Evolutionary conservation across 1,140 invertebrate species (phyloP).

Genomic region (Eurosta solidaginis): DNA sequence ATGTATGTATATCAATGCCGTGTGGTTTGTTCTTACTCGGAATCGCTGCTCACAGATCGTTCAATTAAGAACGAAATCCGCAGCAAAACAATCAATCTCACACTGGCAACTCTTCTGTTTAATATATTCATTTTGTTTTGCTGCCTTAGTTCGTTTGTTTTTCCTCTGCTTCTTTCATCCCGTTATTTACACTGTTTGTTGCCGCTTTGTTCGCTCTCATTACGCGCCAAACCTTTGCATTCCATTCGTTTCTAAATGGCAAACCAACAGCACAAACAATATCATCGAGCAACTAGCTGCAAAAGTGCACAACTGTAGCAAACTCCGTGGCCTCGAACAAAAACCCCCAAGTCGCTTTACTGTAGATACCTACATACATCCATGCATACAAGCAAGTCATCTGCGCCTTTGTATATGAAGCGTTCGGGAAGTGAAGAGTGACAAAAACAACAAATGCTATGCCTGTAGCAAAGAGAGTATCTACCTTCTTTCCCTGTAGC

Average conservation of each 20-base stretch:
- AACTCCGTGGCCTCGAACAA: too few relatives aligned
- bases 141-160: background rate
- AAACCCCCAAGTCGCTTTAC: background rate
- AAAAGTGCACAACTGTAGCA: constrained; percentile 17
- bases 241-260: background rate
- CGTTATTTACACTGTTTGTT: background rate
- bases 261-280: background rate
- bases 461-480: background rate
- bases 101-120: background rate
- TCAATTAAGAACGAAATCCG: background rate
- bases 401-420: too few relatives aligned
- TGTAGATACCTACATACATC: too few relatives aligned
- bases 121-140: constrained; percentile 6
- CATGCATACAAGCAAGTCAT: background rate
- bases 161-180: background rate
- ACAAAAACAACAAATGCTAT: background rate
- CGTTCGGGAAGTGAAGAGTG: too few relatives aligned
- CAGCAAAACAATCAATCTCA: background rate
- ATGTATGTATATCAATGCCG: too few relatives aligned
- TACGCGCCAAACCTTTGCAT: background rate
- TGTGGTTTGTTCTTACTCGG: background rate
- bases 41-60: background rate
- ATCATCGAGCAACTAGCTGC: background rate
- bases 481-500: too few relatives aligned
- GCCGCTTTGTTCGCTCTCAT: constrained; percentile 6